Evolutionary conservation across 2,888 invertebrate genomes (phyloP).

Genomic region (Hirtodrosophila histrioides): DNA sequence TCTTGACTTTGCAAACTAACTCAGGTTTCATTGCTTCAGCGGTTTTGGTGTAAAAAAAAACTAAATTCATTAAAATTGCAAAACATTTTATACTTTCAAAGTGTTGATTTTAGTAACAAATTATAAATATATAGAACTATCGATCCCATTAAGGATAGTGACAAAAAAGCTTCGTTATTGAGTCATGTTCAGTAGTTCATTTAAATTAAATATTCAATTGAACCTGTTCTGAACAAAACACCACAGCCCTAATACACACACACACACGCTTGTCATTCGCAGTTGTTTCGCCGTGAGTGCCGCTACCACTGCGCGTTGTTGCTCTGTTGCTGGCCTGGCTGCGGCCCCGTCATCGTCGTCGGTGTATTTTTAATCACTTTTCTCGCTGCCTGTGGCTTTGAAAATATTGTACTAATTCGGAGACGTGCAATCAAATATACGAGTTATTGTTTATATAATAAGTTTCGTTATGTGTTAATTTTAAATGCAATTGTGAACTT

Average conservation of each 20-base stretch:
- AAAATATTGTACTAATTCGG: constrained; percentile 52
- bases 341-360: constrained; percentile 69
- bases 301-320: constrained; percentile 50
- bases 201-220: no score
- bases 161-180: no score
- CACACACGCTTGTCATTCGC: constrained; percentile 45
- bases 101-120: no score
- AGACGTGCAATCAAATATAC: constrained; percentile 53
- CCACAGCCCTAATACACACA: constrained; percentile 11
- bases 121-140: no score
- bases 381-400: constrained; percentile 48
- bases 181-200: no score
- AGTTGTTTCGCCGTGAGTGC: constrained; percentile 59
- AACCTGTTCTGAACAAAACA: no score
- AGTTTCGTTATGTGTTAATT: constrained; percentile 37
- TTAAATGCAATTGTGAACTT: constrained; percentile 24
- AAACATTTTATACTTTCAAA: no score
- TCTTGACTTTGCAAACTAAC: no score
- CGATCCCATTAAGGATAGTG: no score
- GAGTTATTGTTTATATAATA: constrained; percentile 74
- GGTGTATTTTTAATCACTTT: constrained; percentile 78
- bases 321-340: constrained; percentile 69
- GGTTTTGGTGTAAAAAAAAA: no score
- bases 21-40: no score
- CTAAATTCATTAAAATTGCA: no score